Base-by-base conservation (phyloP, 23 tunicate species). In the Clavelina lepadiformis region DNA sequence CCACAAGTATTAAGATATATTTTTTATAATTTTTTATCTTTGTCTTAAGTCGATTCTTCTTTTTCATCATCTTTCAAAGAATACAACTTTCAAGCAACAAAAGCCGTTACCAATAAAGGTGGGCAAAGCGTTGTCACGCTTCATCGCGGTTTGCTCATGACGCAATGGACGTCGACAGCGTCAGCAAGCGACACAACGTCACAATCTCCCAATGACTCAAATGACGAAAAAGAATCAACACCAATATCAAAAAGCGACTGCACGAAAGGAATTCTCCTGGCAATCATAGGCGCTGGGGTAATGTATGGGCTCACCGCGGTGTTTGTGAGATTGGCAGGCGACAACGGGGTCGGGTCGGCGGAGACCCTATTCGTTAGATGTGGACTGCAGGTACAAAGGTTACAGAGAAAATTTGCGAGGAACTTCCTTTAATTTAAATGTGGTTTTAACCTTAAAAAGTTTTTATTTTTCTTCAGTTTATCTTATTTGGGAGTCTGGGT, bases 261-360 rank as follows among this genome's bases (percentile, higher is more conserved):
- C 1, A 60, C 83, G 6, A 69, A 75, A 33, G 93, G 93, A 4
- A n/a, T 84, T 7, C 34, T 77, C 0, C 55, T 76, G 36, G 82
- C 93, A 2, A 45, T 84, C 7, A 56, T 84, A 8, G 93, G 93
- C 20, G 93, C 83, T 29, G 93, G 93, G 3, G 73, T 70, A 1
- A 84, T 84, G 93, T 84, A 84, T 46, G 93, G 93, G 8, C 31
- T 84, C 35, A 76, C 93, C 4, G 93, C 75, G 0, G 83, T 84
- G 35, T 76, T 84, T 52, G 93, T 84, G 18, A 46, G 93, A 3
- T 31, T 84, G 36, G 93, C 93, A 5, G 83, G 65, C 2, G 67
- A 84, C 38, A 63, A 70, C 35, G 82, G 82, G 5, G 77, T 84
- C 11, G 93, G 75, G 23, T 46, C 93, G 0, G 73, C 56, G 8